Percentiles rank a stretch among this genome's conserved stretches.
Conservation (phyloP, 2,113 vertebrate species). For the Oreochromis aureus region DNA sequence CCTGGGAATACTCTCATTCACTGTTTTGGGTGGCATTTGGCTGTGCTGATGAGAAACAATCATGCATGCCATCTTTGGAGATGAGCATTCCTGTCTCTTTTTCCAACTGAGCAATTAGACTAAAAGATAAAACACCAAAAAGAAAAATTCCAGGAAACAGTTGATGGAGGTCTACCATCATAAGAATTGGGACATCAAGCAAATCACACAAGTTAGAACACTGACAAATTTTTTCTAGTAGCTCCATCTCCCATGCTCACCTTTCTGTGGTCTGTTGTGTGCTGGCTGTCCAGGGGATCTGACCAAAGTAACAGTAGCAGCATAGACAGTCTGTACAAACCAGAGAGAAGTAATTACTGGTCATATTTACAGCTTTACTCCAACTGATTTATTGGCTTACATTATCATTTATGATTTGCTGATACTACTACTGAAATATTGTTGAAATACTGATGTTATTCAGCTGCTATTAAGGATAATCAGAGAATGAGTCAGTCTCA, state of each 20-base stretch:
- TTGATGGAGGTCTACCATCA: neutral
- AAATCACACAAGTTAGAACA: neutral
- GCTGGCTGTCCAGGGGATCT: constrained; percentile 74
- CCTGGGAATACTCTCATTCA: neutral
- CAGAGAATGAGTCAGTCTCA: neutral
- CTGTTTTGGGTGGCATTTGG: neutral
- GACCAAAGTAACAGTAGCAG: constrained; percentile 71
- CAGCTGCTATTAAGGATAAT: neutral
- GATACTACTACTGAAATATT: neutral
- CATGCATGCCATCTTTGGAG: neutral
- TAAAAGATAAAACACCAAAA: neutral
- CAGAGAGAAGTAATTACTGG: neutral
- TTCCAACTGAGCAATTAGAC: neutral
- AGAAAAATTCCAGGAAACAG: neutral
- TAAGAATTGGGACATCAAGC: neutral
- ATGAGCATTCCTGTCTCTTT: neutral
- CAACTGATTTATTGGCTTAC: neutral
- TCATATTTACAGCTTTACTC: neutral
- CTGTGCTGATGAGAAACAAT: neutral
- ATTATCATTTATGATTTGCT: neutral
- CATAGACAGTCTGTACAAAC: constrained; percentile 36
- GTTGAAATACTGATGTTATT: neutral
- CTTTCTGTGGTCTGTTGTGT: constrained; percentile 83
- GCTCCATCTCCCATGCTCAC: constrained; percentile 65
- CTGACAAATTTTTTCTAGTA: neutral